phyloP scores from a whole-genome alignment of 2,797 vertebrate genomes.

The Huso huso region DNA sequence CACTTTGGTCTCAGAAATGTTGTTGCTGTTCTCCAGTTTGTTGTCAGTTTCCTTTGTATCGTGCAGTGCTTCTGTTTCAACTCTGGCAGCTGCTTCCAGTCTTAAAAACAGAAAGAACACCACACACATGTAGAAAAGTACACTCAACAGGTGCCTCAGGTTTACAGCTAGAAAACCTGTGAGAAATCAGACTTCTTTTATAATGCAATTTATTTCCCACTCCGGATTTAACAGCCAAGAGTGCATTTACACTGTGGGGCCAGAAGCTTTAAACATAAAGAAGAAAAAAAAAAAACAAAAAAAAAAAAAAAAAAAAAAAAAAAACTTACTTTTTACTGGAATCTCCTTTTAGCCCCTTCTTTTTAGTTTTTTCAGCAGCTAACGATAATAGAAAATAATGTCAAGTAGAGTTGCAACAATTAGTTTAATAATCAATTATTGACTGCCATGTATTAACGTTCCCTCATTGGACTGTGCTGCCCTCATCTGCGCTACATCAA shows the following conservation, averaged over 20 bases:
- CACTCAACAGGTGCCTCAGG: too few relatives aligned
- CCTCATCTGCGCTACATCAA: not conserved
- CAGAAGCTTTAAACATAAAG: too few relatives aligned
- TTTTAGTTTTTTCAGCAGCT: conserved; percentile 41
- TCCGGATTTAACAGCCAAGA: too few relatives aligned
- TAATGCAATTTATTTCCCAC: too few relatives aligned
- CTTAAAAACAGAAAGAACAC: conserved; percentile 13
- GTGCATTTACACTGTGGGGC: too few relatives aligned
- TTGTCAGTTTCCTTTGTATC: not conserved
- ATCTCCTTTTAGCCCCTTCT: conserved; percentile 29
- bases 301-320: conserved; percentile 10
- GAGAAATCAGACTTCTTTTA: too few relatives aligned
- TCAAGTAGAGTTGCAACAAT: not conserved
- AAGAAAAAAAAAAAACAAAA: too few relatives aligned
- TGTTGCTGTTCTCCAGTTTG: not conserved
- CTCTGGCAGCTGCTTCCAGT: not conserved
- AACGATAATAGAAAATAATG: conserved; percentile 15
- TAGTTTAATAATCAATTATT: not conserved
- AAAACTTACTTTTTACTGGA: conserved; percentile 53
- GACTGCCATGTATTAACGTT: too few relatives aligned
- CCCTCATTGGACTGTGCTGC: too few relatives aligned
- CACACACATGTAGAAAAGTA: conserved; percentile 23
- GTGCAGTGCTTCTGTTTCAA: not conserved
- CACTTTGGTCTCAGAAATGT: conserved; percentile 26
- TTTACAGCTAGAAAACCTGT: too few relatives aligned